A percentile compares a stretch with the other conserved stretches of the same genome.
Conservation (phyloP, 1,140 invertebrate genomes). For the Drosophila pseudoobscura region DNA sequence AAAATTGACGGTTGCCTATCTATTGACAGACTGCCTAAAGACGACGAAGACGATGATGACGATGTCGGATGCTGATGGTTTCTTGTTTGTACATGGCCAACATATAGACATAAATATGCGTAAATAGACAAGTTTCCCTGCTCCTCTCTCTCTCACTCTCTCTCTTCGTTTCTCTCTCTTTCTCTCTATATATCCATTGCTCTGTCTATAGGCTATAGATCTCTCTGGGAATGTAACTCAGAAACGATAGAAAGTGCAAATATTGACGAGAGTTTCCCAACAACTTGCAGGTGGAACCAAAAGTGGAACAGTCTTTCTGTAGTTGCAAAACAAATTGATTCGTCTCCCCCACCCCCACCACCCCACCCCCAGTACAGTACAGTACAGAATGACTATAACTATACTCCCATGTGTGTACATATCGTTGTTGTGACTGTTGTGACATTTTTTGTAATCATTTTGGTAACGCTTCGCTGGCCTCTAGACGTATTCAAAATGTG, state of each 20-base stretch:
- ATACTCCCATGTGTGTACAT: constrained; percentile 1
- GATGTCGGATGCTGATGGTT: constrained; percentile 47
- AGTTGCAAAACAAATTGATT: constrained; percentile 65
- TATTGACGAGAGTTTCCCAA: constrained; percentile 55
- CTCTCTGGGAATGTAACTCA: constrained; percentile 35
- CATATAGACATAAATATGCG: constrained; percentile 76
- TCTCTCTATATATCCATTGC: background rate
- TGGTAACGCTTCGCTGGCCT: constrained; percentile 58
- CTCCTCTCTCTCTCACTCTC: background rate
- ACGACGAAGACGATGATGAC: constrained; percentile 22
- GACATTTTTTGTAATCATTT: constrained; percentile 62
- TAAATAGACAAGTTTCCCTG: constrained; percentile 59
- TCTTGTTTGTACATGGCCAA: constrained; percentile 71
- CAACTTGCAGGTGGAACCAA: constrained; percentile 36
- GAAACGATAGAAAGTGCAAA: constrained; percentile 65
- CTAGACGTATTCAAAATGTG: constrained; percentile 17
- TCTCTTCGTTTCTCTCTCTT: no score
- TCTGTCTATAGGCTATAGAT: background rate
- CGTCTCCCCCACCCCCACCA: background rate
- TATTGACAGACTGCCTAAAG: constrained; percentile 64
- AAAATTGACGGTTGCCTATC: constrained; percentile 71
- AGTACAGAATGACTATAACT: constrained; percentile 1
- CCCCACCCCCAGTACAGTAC: background rate
- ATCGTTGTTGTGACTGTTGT: constrained; percentile 8
- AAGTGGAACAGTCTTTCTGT: constrained; percentile 43